A percentile compares a stretch with the other conserved stretches of the same genome.
phyloP scores from a whole-genome alignment of 2,113 vertebrate genomes.

The Malurus alboscapulatus region DNA sequence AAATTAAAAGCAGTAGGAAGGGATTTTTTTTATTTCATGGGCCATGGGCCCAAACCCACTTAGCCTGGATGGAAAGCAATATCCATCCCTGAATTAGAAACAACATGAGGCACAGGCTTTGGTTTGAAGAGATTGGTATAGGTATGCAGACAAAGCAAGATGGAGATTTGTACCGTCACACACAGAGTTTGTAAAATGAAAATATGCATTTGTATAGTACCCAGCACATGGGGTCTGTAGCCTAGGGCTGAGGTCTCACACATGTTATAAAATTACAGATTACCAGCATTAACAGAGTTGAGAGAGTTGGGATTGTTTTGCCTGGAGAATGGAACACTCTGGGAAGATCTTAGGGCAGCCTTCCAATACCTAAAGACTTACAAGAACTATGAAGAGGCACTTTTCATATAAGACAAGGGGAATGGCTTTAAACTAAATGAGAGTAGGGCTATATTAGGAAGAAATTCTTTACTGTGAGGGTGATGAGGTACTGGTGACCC shows the following conservation, averaged over 20 bases:
- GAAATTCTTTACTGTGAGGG: not conserved
- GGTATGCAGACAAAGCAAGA: not conserved
- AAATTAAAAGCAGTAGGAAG: conserved; percentile 11
- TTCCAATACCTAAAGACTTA: not conserved
- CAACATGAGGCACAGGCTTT: not conserved
- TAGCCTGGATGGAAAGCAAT: not conserved
- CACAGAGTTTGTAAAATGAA: not conserved
- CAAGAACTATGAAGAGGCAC: not conserved
- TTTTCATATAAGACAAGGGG: not conserved
- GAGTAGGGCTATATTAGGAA: not conserved
- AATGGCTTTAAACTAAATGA: not conserved
- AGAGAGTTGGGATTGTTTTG: not conserved
- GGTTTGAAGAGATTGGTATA: not conserved
- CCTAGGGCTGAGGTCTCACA: not conserved
- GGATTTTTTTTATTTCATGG: not conserved
- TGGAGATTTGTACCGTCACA: not conserved
- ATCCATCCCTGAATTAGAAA: not conserved
- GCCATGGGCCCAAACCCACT: not conserved
- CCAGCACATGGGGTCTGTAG: not conserved
- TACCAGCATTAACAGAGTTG: not conserved
- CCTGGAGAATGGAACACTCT: not conserved
- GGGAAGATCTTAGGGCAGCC: not conserved
- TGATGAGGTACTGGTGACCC: not conserved
- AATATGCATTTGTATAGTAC: not conserved
- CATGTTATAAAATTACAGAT: not conserved